These are phyloP conservation scores for Neocrepidodera transversa DNA, from an alignment of 2,888 invertebrate species.

Conservation along the genomic window DNA sequence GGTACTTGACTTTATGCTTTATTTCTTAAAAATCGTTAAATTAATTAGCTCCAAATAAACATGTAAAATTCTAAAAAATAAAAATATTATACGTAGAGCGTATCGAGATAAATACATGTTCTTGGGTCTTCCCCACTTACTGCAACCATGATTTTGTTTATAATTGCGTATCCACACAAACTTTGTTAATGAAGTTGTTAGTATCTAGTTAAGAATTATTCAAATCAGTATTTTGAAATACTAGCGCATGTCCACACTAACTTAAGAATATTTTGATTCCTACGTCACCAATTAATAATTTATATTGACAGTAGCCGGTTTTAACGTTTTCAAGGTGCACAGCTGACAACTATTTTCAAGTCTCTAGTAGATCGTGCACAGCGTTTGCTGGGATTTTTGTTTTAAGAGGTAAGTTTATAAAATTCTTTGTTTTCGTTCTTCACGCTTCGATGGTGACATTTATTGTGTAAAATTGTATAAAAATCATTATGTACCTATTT, in stretches of 20 bases:
- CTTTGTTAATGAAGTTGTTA: neutral
- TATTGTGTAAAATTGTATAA: no score
- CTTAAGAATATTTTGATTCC: neutral
- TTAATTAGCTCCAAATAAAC: no score
- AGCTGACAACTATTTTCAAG: neutral
- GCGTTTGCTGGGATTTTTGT: constrained; percentile 1
- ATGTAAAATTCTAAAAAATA: no score
- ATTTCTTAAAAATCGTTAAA: no score
- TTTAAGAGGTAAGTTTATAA: constrained; percentile 5
- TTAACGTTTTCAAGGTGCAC: constrained; percentile 9
- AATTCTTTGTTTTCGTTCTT: neutral
- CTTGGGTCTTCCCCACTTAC: constrained; percentile 24
- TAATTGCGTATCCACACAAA: constrained; percentile 3
- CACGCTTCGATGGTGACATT: neutral
- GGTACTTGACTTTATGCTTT: no score
- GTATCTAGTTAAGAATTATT: neutral
- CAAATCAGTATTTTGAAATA: constrained; percentile 5
- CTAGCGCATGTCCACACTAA: neutral
- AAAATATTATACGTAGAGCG: no score
- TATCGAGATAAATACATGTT: neutral
- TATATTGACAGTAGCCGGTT: constrained; percentile 1
- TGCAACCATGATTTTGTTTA: neutral
- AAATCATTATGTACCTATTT: no score
- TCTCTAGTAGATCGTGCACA: neutral
- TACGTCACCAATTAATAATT: constrained; percentile 1